Evolutionary conservation across 2,113 vertebrate genomes (phyloP).

Genomic region (Cyanocitta stelleri): DNA sequence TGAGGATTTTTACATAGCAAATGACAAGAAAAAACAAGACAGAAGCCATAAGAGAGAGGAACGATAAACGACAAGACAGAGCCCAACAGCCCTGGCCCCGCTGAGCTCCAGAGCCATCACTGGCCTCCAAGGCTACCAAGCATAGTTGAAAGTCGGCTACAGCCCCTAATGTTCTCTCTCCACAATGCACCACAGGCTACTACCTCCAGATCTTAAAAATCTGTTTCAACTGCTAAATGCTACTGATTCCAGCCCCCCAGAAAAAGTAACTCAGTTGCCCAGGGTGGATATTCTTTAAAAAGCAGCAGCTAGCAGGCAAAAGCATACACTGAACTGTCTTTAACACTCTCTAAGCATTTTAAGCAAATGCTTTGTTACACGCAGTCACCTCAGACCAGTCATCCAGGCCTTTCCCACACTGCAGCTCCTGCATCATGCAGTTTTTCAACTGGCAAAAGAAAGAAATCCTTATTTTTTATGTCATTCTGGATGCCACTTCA

Average conservation of each 20-base stretch:
- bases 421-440: not conserved
- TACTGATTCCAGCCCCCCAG: not conserved
- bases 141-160: too few species aligned
- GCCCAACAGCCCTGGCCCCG: not conserved
- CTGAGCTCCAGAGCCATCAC: not conserved
- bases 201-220: not conserved
- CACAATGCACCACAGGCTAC: not conserved
- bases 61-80: not conserved
- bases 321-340: not conserved
- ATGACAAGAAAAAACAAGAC: not conserved
- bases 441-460: not conserved
- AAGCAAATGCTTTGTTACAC: not conserved
- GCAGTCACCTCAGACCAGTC: not conserved
- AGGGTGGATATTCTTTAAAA: not conserved
- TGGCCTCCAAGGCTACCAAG: not conserved
- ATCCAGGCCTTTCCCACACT: not conserved
- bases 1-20: not conserved
- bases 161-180: not conserved
- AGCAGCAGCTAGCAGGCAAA: not conserved
- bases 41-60: not conserved
- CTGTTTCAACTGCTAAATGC: not conserved
- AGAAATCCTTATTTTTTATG: not conserved
- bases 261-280: not conserved
- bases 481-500: not conserved
- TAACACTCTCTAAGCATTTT: not conserved